Evolutionary conservation across 2,113 vertebrate species (phyloP), one percentile per base, ranked within the genome.

Genomic region (Pao palembangensis): DNA sequence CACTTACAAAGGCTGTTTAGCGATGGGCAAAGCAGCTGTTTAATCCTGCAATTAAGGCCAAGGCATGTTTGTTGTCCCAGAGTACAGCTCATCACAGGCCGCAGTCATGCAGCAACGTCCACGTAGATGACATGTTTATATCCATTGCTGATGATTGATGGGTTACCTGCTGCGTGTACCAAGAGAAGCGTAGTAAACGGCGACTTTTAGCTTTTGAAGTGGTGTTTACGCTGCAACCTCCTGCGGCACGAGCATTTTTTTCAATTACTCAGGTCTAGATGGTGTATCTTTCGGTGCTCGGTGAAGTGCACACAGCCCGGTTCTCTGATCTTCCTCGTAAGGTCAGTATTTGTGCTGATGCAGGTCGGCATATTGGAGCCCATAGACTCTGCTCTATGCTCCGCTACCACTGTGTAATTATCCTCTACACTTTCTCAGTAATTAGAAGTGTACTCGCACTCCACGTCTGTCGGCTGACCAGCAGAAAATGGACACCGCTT

Each of bases 11-110:
- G 60, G 64, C 58, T 65, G 62, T 71, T 72, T 57, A 60, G 75
- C 48, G 79, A 62, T 53, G 80, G 64, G 75, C 73, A 82, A 82
- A 78, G 73, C 55, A 69, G 64, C 84, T 82, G 78, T 84, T 87
- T 90, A 87, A 89, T 88, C 84, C 80, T 43, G 60, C 83, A 85
- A 80, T 87, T 87, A 87, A 80, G 64, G 75, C 73, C 60, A 72
- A 74, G 66, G 53, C 61, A 6, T 11, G 16, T 62, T 63, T 19
- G 5, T 23, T 60, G 70, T 88, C 76, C 76, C 76, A 28, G 79
- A 69, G 87, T 65, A 44, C 18, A 46, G 61, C 78, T 81, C 73
- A 76, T 47, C 47, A 66, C 47, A 66, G 67, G 62, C 54, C 8
- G 3, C 28, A 55, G 76, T 69, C 69, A 63, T 46, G 42, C 42